Percentiles rank a stretch among this genome's conserved stretches.
phyloP scores from a whole-genome alignment of 2,888 invertebrate species.

The Oeneis ivallda region DNA sequence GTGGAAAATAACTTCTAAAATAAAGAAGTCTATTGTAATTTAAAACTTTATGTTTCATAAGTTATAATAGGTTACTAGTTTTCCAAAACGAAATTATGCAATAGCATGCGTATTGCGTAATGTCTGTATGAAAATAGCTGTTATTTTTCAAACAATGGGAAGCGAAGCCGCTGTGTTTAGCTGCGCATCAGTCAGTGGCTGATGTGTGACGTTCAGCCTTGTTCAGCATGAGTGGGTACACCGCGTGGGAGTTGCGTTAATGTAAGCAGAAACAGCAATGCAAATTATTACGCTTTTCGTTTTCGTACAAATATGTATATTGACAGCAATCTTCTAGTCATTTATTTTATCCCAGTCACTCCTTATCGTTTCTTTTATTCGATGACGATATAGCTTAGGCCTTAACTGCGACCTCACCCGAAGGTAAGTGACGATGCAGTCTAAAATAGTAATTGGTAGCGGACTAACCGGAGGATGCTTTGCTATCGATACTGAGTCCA shows the following conservation, averaged over 20 bases:
- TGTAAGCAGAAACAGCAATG: neutral
- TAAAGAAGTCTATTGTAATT: too few relatives aligned
- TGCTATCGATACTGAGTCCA: too few relatives aligned
- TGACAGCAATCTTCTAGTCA: too few relatives aligned
- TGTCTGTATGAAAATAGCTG: neutral
- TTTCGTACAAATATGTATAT: neutral
- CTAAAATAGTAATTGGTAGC: too few relatives aligned
- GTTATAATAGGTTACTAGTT: neutral
- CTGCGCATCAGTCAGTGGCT: constrained; percentile 13
- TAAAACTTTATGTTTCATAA: too few relatives aligned
- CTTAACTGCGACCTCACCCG: too few relatives aligned
- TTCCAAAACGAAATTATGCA: neutral
- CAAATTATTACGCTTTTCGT: neutral
- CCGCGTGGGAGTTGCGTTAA: neutral
- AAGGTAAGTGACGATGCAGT: too few relatives aligned
- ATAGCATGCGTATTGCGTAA: neutral
- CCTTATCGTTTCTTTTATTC: too few relatives aligned
- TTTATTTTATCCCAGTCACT: too few relatives aligned
- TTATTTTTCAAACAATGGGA: constrained; percentile 3
- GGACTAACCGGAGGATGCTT: too few relatives aligned
- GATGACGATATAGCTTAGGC: too few relatives aligned
- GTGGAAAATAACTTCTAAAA: too few relatives aligned
- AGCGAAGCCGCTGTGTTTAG: neutral
- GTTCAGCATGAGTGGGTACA: neutral
- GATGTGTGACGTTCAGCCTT: neutral